Base-by-base conservation (phyloP, 2,113 vertebrate species). In the Gymnocephalus cernua region DNA sequence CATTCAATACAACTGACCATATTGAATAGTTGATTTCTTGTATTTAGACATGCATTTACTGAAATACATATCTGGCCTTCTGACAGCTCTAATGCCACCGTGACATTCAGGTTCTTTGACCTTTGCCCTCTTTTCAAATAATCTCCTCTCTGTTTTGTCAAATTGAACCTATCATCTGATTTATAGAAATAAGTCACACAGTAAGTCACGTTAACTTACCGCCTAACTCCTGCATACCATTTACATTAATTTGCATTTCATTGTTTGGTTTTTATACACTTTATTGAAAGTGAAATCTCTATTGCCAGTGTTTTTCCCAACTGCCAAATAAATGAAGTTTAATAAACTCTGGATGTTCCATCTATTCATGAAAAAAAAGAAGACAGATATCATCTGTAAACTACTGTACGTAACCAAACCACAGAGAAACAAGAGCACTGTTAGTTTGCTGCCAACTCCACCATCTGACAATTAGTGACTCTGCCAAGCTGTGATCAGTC, bases 401-500 rank as follows among this genome's bases (percentile, higher is more conserved):
- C 47, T 35, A 10, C 15, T 48, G 14, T 58, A 41, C 14, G 13
- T 15, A 44, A 35, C 19, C 56, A 38, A 59, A 23, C 21, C 66
- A 27, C 47, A 25, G 13, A 62, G 27, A 47, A 75, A 50, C 19
- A 50, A 56, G 25, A 48, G 18, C 25, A 32, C 13, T 9, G 19
- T 53, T 19, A 18, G 45, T 76, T 76, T 58, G 8, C 69, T 65
- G 56, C 48, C 76, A 83, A 21, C 45, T 70, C 66, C 32, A 45
- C 27, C 69, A 65, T 59, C 63, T 81, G 83, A 86, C 62, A 50
- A 3, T 23, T 12, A 29, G 74, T 19, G 62, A 51, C 38, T 69
- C 48, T 66, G 85, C 73, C 56, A 29, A 61, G 25, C 66, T 67
- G 29, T 25, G 78, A 77, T 79, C 79, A 25, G 58, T 77, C 50